Base-by-base conservation (phyloP, 2,113 vertebrate species). In the Geothlypis trichas region DNA sequence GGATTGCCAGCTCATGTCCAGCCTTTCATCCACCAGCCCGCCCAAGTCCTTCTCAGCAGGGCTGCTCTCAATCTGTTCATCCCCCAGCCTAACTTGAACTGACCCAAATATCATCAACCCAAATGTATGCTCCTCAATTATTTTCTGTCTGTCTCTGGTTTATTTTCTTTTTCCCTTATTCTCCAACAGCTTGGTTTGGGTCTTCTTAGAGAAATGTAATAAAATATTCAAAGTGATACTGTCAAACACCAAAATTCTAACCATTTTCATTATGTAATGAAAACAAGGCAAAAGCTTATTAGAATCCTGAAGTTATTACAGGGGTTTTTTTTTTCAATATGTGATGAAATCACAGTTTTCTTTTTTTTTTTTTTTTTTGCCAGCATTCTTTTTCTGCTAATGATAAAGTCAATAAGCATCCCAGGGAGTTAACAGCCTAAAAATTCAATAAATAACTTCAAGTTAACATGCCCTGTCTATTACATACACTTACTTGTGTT, bases 41-140 rank as follows among this genome's bases (percentile, higher is more conserved):
- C 4, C 8, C 47, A 47, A 47, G 10, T 23, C 21, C 17, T 76
- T 55, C 17, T 76, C 9, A 10, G 26, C 7, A 41, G 21, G 30
- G 11, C 62, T n/a, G 6, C 17, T 62, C 47, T 82, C 0, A 0
- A 26, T 26, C 20, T 75, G 9, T n/a, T 82, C 19, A n/a, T 59
- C 5, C 61, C 2, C 1, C 11, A 68, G 16, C 20, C 20, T 68
- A 47, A 41, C 15, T 54, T 41, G 39, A 54, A 54, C 26, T 44
- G 58, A 85, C 18, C 15, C 1, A 1, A 39, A 47, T 82, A 61
- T 37, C 9, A 58, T 63, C 8, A 63, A 4, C 5, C n/a, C 33
- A 8, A 61, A 35, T 18, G 8, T 58, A 52, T 1, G 0, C 10
- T 37, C 22, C 17, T 57, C 39, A 20, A 28, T 10, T 66, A 33